Evolutionary conservation across 2,888 invertebrate genomes (phyloP).

Genomic region (Hydraecia micacea): DNA sequence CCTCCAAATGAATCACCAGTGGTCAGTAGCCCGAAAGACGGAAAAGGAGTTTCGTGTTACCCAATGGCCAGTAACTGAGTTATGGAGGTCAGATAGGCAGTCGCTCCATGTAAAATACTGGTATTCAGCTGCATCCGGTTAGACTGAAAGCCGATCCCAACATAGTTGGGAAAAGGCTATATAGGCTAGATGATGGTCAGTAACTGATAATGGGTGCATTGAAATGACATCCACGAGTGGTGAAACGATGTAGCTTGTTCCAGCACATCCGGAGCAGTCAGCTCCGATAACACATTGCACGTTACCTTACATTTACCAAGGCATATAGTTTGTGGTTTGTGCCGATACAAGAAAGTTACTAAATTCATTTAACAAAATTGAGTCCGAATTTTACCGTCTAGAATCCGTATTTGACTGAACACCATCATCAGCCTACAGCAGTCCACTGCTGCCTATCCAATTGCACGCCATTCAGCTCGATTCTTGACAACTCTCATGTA

Average conservation of each 20-base stretch:
- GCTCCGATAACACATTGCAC: not conserved
- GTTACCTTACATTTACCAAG: not conserved
- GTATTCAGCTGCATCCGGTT: not conserved
- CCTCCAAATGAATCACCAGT: not conserved
- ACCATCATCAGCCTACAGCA: too few relatives aligned
- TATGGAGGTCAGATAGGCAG: too few relatives aligned
- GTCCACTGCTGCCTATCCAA: too few relatives aligned
- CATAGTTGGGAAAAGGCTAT: not conserved
- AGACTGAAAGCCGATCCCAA: not conserved
- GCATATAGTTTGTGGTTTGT: too few relatives aligned
- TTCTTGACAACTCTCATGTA: too few relatives aligned
- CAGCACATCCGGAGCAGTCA: not conserved
- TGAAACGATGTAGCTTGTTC: not conserved
- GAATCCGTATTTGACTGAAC: not conserved
- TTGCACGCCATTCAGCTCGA: too few relatives aligned
- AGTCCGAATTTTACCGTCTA: not conserved
- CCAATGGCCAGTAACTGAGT: too few relatives aligned
- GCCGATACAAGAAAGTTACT: too few relatives aligned
- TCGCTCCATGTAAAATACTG: not conserved
- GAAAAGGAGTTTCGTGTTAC: too few relatives aligned
- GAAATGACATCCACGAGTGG: not conserved
- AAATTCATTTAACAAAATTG: not conserved
- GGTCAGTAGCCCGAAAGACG: not conserved
- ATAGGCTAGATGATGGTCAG: not conserved
- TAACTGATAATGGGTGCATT: not conserved